Percentiles rank a stretch among this genome's conserved stretches.
These are phyloP conservation scores for Drosophila lutescens DNA, from an alignment of 2,888 invertebrate species.

Conservation along the genomic window DNA sequence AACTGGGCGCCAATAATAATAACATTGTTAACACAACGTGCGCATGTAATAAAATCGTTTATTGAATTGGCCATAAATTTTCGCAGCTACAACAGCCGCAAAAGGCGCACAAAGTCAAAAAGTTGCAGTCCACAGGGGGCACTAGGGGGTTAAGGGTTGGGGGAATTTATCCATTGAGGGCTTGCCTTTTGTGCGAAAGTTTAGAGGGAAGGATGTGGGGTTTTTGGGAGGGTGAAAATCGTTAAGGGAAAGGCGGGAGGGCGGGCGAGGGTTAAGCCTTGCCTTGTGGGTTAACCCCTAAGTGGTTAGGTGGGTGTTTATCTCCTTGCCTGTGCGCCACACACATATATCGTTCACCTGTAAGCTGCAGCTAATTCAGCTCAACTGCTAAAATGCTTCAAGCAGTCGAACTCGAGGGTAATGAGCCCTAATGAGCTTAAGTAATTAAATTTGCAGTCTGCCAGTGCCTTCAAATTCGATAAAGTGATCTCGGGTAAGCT, in stretches of 20 bases:
- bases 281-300: conserved; percentile 8
- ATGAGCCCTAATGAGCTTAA: conserved; percentile 25
- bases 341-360: conserved; percentile 28
- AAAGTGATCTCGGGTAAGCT: conserved; percentile 1
- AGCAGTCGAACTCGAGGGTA: conserved; percentile 23
- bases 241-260: neutral
- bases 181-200: conserved; percentile 63
- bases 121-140: conserved; percentile 63
- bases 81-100: conserved; percentile 72
- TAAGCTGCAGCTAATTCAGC: conserved; percentile 33
- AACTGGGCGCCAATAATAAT: conserved; percentile 73
- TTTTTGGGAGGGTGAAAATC: conserved; percentile 1
- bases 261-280: conserved; percentile 12
- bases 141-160: neutral
- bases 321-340: conserved; percentile 2
- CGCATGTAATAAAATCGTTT: conserved; percentile 82
- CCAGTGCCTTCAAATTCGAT: neutral
- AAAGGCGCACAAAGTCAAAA: conserved; percentile 69
- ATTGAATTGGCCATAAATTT: conserved; percentile 82
- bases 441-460: conserved; percentile 32
- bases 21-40: conserved; percentile 81
- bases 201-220: conserved; percentile 39
- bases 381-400: conserved; percentile 4
- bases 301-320: conserved; percentile 16
- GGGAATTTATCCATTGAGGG: conserved; percentile 1